Evolutionary conservation across 2,888 invertebrate genomes (phyloP).

Genomic region (Tupiocoris notatus): DNA sequence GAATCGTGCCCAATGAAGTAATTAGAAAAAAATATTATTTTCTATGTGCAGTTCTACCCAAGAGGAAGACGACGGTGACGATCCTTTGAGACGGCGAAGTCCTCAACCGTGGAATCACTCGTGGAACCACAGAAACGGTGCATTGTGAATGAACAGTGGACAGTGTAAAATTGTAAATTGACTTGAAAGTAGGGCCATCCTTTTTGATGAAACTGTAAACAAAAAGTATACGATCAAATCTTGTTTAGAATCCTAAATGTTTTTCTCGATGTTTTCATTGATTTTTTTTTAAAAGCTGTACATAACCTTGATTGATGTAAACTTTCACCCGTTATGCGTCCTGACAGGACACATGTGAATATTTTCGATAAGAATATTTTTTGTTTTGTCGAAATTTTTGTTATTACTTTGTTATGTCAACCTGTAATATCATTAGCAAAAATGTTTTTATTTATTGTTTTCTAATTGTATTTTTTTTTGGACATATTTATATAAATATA

Average conservation of each 20-base stretch:
- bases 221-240: conserved; percentile 31
- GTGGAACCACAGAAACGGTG: not conserved
- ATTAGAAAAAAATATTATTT: no score
- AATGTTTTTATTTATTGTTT: conserved; percentile 35
- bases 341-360: no score
- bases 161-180: conserved; percentile 32
- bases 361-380: not conserved
- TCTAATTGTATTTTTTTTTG: conserved; percentile 18
- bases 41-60: not conserved
- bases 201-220: not conserved
- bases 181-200: not conserved
- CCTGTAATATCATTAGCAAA: no score
- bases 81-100: not conserved
- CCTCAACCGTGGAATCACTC: not conserved
- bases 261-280: conserved; percentile 14
- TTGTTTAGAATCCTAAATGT: not conserved
- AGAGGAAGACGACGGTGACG: not conserved
- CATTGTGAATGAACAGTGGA: not conserved
- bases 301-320: not conserved
- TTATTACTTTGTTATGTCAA: no score
- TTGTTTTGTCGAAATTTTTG: conserved; percentile 6
- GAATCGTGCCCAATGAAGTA: no score
- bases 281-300: not conserved
- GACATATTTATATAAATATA: conserved; percentile 7
- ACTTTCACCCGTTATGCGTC: not conserved